A percentile compares a stretch with the other conserved stretches of the same genome.
Evolutionary conservation across 2,888 invertebrate species (phyloP).

Genomic region (Urechis unicinctus): DNA sequence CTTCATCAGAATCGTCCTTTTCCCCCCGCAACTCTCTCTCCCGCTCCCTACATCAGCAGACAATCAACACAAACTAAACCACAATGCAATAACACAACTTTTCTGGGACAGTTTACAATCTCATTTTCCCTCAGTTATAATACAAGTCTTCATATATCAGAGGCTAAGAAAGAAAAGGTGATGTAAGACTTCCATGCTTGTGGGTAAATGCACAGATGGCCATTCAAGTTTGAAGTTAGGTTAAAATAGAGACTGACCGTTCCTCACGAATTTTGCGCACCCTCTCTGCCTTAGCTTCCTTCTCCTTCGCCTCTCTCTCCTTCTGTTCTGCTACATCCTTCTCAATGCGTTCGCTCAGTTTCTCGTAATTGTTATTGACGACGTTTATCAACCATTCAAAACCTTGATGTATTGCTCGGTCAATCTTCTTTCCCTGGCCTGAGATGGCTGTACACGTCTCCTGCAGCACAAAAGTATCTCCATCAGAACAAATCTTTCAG

Average conservation of each 20-base stretch:
- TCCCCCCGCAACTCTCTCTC: neutral
- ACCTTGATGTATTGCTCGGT: constrained; percentile 57
- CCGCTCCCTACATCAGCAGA: neutral
- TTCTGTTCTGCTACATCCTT: constrained; percentile 58
- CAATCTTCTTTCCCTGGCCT: constrained; percentile 57
- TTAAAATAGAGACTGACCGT: constrained; percentile 23
- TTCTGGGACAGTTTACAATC: neutral
- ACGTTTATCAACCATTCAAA: constrained; percentile 64
- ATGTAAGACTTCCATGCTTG: no score
- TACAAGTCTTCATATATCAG: no score
- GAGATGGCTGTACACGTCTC: constrained; percentile 55
- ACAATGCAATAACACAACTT: no score
- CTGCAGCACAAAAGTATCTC: constrained; percentile 25
- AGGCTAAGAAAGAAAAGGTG: neutral
- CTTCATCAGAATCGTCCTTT: constrained; percentile 3
- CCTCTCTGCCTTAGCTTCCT: constrained; percentile 53
- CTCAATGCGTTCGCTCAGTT: constrained; percentile 62
- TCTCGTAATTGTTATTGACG: constrained; percentile 63
- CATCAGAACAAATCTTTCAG: neutral
- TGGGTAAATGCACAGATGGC: no score
- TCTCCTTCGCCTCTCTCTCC: constrained; percentile 53
- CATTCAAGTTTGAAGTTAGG: no score
- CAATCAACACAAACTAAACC: no score
- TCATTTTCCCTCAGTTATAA: constrained; percentile 3
- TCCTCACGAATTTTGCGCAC: constrained; percentile 45